Evolutionary conservation across 2,797 vertebrate genomes (phyloP), one percentile per base, ranked within the genome.

Genomic region (Ptychadena robeensis): DNA sequence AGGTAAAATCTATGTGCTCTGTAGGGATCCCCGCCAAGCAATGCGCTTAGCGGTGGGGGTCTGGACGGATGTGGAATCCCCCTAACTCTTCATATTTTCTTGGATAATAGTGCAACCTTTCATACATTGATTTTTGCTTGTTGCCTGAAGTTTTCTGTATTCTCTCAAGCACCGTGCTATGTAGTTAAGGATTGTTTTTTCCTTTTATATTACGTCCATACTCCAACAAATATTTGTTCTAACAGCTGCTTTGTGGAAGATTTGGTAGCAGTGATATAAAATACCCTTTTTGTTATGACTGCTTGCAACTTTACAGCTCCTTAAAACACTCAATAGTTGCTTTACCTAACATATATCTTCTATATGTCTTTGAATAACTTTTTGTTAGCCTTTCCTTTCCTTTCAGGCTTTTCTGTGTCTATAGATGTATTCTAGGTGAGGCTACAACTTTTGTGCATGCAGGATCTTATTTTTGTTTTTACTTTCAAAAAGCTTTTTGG

Each of bases 71-170:
- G n/a, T n/a, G n/a, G n/a, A n/a, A n/a, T n/a, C n/a, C n/a, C n/a
- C n/a, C n/a, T n/a, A n/a, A n/a, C n/a, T n/a, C n/a, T n/a, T n/a
- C n/a, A n/a, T n/a, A 2, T 53, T 53, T 18, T 22, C 44, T 18
- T 53, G 44, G 44, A 53, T 53, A 53, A 53, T 53, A 6, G 44
- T 53, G 22, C 37, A 38, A 38, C 44, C 18, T 53, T 53, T 53
- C 44, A 53, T 8, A 53, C 44, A 53, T 61, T 61, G 25, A 61
- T 25, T 61, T n/a, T 25, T 14, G 15, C 59, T 28, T 10, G 27
- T 61, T 61, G 59, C 25, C 59, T 61, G 59, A 61, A 61, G 59
- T 61, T 61, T n/a, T 28, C 59, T 61, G 27, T 28, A 61, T 9
- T 28, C 7, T 59, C 25, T 59, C 25, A 11, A 61, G 59, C 44